phyloP scores from a whole-genome alignment of 2,113 vertebrate species.

The Gymnobelideus leadbeateri region DNA sequence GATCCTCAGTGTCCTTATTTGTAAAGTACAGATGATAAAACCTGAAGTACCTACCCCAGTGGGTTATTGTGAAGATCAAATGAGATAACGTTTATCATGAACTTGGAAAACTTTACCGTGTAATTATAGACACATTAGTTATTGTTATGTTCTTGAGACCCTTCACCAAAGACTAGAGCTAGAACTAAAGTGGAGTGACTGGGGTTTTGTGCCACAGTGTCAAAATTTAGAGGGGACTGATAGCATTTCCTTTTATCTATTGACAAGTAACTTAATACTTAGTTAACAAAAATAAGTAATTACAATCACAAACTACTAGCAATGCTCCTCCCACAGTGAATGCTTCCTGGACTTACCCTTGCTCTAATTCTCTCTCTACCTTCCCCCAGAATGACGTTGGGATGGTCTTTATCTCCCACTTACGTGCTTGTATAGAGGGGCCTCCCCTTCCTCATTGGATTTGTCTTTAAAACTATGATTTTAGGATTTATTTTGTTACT shows the following conservation, averaged over 20 bases:
- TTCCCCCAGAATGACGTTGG: neutral
- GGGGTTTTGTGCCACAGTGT: neutral
- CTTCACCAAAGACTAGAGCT: neutral
- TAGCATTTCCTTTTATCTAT: neutral
- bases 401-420: neutral
- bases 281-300: neutral
- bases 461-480: neutral
- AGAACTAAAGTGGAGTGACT: neutral
- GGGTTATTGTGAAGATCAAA: neutral
- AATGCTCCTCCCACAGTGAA: neutral
- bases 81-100: neutral
- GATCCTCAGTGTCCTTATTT: neutral
- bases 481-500: neutral
- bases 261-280: neutral
- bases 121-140: neutral
- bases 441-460: neutral
- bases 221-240: neutral
- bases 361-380: neutral
- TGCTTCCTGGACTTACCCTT: neutral
- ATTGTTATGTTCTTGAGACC: neutral
- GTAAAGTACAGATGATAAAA: neutral
- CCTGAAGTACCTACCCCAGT: neutral
- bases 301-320: neutral
- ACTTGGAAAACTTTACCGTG: neutral
- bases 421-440: neutral